Evolutionary conservation across 2,888 invertebrate genomes (phyloP).

Genomic region (Stegophylla sp.): DNA sequence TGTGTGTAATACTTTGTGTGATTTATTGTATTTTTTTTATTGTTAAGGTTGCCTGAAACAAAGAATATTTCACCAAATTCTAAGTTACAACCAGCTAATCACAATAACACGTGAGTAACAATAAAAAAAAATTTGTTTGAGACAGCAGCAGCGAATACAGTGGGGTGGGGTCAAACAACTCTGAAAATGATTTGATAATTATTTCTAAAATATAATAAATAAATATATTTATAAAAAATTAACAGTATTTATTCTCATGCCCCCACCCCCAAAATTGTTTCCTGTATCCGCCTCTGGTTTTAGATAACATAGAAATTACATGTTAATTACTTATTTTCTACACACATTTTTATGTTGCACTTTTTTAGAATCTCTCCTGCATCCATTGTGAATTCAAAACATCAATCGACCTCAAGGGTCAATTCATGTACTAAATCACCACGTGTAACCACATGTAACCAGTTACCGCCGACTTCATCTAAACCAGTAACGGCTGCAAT

Average conservation of each 20-base stretch:
- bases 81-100: not conserved
- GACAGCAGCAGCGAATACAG: no score
- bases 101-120: slow-evolving; percentile 34
- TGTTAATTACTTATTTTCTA: no score
- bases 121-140: not conserved
- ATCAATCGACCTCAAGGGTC: not conserved
- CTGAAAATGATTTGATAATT: no score
- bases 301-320: no score
- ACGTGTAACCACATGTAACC: not conserved
- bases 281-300: no score
- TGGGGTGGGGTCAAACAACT: no score
- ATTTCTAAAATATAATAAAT: no score
- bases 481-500: not conserved
- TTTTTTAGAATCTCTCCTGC: no score
- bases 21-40: not conserved
- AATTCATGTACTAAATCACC: slow-evolving; percentile 1
- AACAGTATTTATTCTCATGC: no score
- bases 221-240: no score
- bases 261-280: no score
- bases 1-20: not conserved
- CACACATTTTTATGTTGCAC: no score
- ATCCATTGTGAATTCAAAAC: not conserved
- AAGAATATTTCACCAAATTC: not conserved
- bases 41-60: slow-evolving; percentile 11
- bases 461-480: not conserved